Conservation (phyloP, 1,140 invertebrate species). For the Dendrolimus punctatus region DNA sequence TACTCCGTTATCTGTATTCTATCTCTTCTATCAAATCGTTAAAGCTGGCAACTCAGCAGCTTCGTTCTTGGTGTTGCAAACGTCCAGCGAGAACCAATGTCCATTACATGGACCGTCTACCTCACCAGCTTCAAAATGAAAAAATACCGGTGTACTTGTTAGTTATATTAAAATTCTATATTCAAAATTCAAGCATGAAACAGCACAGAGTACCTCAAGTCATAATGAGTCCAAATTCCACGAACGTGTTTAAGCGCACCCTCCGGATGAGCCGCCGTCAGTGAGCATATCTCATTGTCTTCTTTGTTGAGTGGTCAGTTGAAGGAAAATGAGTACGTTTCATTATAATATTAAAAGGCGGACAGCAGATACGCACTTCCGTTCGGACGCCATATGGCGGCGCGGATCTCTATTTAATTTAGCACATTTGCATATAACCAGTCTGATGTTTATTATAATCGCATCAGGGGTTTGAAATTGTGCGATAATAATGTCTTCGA, state of each 20-base stretch:
- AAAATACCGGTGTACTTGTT: too few species aligned
- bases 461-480: too few species aligned
- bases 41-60: too few species aligned
- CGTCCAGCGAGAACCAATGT: too few species aligned
- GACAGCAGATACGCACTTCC: conserved; percentile 66
- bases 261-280: conserved; percentile 47
- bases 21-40: too few species aligned
- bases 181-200: too few species aligned
- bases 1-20: too few species aligned
- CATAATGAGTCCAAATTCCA: conserved; percentile 15
- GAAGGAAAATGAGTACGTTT: conserved; percentile 50
- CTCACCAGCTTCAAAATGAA: too few species aligned
- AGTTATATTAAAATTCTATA: too few species aligned
- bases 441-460: conserved; percentile 17
- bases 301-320: conserved; percentile 60
- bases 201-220: not conserved
- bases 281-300: conserved; percentile 46
- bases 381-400: conserved; percentile 51
- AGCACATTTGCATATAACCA: conserved; percentile 27
- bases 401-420: conserved; percentile 45
- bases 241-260: conserved; percentile 24
- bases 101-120: too few species aligned
- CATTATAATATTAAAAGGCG: conserved; percentile 65
- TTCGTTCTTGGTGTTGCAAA: too few species aligned
- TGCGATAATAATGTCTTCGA: too few species aligned